Percentiles rank a stretch among this genome's conserved stretches.
Conservation (phyloP, 2,797 vertebrate genomes). For the Margarornis squamiger region DNA sequence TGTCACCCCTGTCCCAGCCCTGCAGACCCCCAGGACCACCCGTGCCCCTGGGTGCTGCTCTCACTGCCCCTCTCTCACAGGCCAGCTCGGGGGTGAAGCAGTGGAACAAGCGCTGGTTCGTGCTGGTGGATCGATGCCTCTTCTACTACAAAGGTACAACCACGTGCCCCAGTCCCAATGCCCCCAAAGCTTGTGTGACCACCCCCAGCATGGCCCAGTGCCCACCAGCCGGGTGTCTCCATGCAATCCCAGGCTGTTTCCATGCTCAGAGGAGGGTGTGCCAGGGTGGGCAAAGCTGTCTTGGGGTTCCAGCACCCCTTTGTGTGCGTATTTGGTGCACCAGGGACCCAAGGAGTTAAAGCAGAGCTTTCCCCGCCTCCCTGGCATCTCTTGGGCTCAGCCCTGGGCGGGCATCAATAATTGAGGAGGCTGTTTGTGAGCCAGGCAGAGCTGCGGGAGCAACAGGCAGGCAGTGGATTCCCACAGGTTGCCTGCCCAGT, state of each 20-base stretch:
- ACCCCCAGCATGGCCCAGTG: background rate
- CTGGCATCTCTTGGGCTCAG: constrained; percentile 7
- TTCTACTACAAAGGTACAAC: constrained; percentile 93
- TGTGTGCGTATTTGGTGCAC: accelerated
- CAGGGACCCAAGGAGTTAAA: background rate
- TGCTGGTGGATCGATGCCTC: constrained; percentile 91
- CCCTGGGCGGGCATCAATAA: constrained; percentile 51
- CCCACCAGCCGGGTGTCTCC: background rate
- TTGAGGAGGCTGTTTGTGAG: constrained; percentile 1
- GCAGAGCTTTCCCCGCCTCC: background rate
- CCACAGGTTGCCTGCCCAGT: constrained; percentile 4
- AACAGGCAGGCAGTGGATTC: constrained; percentile 9
- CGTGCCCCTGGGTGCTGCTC: background rate
- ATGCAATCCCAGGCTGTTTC: accelerated
- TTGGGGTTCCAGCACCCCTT: background rate
- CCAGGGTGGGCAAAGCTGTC: background rate
- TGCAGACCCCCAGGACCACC: accelerated
- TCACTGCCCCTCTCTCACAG: constrained; percentile 62
- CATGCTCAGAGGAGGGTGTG: accelerated
- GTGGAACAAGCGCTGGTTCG: constrained; percentile 97
- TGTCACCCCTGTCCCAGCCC: background rate
- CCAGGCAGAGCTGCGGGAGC: background rate
- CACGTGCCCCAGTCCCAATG: accelerated
- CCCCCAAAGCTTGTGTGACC: accelerated
- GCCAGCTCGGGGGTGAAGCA: constrained; percentile 95